Evolutionary conservation across 2,113 vertebrate species (phyloP).

Genomic region (Echinops telfairi): DNA sequence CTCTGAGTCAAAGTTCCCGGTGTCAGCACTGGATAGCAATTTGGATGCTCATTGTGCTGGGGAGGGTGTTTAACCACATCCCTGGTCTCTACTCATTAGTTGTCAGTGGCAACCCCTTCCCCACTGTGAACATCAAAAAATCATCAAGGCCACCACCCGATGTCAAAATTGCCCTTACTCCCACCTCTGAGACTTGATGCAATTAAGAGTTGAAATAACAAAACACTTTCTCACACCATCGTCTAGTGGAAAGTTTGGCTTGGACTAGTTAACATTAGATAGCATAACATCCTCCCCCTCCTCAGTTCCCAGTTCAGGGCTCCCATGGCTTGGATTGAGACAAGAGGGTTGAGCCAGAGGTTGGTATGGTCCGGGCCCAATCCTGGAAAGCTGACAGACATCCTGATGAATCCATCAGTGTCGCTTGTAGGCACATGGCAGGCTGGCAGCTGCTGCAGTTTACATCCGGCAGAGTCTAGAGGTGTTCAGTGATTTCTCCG

Average conservation of each 20-base stretch:
- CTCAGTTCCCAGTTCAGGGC: neutral
- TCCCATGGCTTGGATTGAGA: neutral
- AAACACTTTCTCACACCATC: neutral
- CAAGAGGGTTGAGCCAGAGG: neutral
- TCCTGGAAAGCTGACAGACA: neutral
- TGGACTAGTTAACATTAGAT: neutral
- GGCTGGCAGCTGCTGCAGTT: neutral
- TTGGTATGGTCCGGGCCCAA: neutral
- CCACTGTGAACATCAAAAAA: neutral
- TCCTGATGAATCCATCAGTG: neutral
- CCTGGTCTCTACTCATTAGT: neutral
- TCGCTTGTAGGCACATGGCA: neutral
- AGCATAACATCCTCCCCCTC: neutral
- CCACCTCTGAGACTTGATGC: neutral
- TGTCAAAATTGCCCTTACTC: neutral
- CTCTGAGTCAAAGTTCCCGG: too few species aligned
- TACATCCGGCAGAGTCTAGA: neutral
- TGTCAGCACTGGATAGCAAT: too few species aligned
- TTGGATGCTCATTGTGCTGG: neutral
- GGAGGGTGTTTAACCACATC: neutral
- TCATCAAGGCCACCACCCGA: neutral
- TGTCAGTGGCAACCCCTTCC: neutral
- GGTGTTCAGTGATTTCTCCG: neutral
- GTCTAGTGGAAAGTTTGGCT: neutral
- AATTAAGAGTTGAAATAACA: neutral